These are phyloP conservation scores for Meghimatium bilineatum DNA, from an alignment of 2,888 invertebrate genomes.

Conservation along the genomic window DNA sequence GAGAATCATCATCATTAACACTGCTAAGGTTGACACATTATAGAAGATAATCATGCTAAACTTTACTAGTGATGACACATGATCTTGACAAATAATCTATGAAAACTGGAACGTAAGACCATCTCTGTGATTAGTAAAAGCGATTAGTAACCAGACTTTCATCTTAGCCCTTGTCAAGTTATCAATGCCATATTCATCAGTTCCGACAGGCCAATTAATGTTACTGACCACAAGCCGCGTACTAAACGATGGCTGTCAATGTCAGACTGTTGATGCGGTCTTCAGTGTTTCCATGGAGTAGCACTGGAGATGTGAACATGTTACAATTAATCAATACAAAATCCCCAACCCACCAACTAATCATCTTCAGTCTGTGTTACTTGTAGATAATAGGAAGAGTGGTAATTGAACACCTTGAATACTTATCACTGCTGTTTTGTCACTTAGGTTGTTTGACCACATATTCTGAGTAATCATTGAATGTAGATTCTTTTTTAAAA, in stretches of 20 bases:
- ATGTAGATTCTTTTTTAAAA: too few relatives aligned
- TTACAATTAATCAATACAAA: too few relatives aligned
- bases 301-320: too few relatives aligned
- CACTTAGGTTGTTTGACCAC: too few relatives aligned
- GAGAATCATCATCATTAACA: too few relatives aligned
- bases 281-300: background rate
- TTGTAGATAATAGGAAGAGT: too few relatives aligned
- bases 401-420: too few relatives aligned
- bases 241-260: conserved; percentile 23
- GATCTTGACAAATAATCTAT: background rate
- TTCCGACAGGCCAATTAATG: conserved; percentile 39
- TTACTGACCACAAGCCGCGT: conserved; percentile 16
- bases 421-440: too few relatives aligned
- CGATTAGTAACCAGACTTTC: background rate
- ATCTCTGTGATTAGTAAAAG: background rate
- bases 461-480: too few relatives aligned
- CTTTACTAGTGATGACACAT: background rate
- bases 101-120: background rate
- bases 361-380: too few relatives aligned
- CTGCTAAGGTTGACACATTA: too few relatives aligned
- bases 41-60: background rate
- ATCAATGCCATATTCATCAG: conserved; percentile 16
- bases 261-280: background rate
- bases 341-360: too few relatives aligned
- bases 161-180: background rate